Conservation (phyloP, 2,113 vertebrate species). For the Bufo bufo region DNA sequence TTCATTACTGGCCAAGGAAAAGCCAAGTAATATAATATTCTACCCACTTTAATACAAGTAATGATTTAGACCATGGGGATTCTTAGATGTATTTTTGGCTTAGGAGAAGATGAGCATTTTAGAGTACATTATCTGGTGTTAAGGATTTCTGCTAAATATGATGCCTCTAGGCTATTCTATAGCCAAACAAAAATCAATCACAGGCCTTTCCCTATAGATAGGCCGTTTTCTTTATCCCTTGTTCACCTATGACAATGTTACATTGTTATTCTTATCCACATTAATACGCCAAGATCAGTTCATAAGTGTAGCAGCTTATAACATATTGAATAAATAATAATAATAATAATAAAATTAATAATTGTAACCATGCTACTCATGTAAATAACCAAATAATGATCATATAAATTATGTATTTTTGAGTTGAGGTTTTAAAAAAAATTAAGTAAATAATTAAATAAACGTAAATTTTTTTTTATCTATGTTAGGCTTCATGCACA, state of each 20-base stretch:
- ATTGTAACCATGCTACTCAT: too few species aligned
- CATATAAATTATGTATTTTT: too few species aligned
- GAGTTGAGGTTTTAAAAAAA: too few species aligned
- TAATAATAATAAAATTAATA: neutral
- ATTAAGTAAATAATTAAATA: too few species aligned
- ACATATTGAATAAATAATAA: neutral
- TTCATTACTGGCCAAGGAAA: conserved; percentile 36
- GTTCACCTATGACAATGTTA: conserved; percentile 50
- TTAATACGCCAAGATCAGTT: neutral
- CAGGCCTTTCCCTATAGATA: conserved; percentile 21
- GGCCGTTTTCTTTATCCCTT: conserved; percentile 13
- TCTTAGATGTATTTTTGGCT: conserved; percentile 46
- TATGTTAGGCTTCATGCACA: too few species aligned
- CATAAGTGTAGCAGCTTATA: neutral
- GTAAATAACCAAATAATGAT: too few species aligned
- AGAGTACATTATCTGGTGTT: conserved; percentile 44
- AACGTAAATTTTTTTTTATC: too few species aligned
- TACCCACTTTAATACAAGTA: conserved; percentile 1
- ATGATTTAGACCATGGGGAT: conserved; percentile 35
- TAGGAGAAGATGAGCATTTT: conserved; percentile 47
- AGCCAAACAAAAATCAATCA: conserved; percentile 55
- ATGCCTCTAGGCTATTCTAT: conserved; percentile 46
- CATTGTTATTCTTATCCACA: neutral
- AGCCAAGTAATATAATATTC: conserved; percentile 38
- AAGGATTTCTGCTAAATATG: conserved; percentile 39